These are phyloP conservation scores for Palythoa caribaeorum DNA, from an alignment of 92 coral and sea anemone genomes.

Conservation along the genomic window DNA sequence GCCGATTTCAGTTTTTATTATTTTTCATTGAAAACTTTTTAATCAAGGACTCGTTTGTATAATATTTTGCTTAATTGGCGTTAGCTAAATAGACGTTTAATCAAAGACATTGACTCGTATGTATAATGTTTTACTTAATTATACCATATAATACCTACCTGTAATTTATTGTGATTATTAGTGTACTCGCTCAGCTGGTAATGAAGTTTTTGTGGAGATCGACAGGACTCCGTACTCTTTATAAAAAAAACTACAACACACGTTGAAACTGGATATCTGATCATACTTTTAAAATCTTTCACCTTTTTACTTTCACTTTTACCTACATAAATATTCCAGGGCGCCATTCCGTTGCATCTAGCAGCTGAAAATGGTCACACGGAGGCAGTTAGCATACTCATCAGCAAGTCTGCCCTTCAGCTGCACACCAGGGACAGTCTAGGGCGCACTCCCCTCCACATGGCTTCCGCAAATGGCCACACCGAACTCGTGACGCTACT, in stretches of 20 bases:
- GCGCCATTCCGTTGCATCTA: conserved; percentile 87
- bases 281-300: not conserved
- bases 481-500: conserved; percentile 86
- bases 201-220: no score
- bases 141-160: no score
- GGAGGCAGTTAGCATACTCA: conserved; percentile 86
- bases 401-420: conserved; percentile 82
- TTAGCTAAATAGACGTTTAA: no score
- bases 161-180: no score
- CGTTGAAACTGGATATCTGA: no score
- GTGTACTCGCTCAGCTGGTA: no score
- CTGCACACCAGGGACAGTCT: conserved; percentile 76
- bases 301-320: not conserved
- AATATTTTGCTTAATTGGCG: no score
- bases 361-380: conserved; percentile 94
- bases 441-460: conserved; percentile 85
- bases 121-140: no score
- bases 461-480: conserved; percentile 93
- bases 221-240: no score
- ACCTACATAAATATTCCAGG: conserved; percentile 54
- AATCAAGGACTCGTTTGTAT: no score
- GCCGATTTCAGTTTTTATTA: not conserved
- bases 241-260: no score
- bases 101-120: no score
- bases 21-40: not conserved